A percentile compares a stretch with the other conserved stretches of the same genome.
Conservation (phyloP, 2,113 vertebrate genomes). For the Pedionomus torquatus region DNA sequence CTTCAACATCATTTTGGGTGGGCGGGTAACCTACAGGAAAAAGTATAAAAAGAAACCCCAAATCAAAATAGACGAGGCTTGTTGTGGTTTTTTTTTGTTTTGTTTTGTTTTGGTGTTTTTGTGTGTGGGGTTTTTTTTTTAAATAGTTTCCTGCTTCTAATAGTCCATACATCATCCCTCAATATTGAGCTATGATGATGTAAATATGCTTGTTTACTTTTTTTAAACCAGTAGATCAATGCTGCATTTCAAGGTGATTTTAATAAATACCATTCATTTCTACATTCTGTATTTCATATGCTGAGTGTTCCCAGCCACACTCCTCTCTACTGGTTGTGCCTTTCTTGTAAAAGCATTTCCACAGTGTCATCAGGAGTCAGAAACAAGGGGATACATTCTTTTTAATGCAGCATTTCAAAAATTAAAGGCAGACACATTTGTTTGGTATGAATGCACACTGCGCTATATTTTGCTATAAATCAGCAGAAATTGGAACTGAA, state of each 20-base stretch:
- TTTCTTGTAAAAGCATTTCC: background rate
- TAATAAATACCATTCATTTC: background rate
- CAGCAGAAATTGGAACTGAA: background rate
- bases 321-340: background rate
- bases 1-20: slow-evolving; percentile 82
- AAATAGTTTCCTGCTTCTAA: background rate
- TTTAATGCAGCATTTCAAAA: background rate
- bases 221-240: background rate
- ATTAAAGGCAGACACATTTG: background rate
- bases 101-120: too few relatives aligned
- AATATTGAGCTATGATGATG: background rate
- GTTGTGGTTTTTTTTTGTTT: too few relatives aligned
- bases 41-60: background rate
- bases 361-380: background rate
- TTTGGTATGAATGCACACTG: background rate
- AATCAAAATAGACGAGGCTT: background rate
- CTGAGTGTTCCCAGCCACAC: background rate
- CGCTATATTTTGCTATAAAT: background rate
- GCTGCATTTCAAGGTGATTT: background rate
- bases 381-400: background rate
- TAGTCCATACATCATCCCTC: background rate
- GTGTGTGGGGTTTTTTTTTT: too few relatives aligned
- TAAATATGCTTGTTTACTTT: background rate
- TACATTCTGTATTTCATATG: background rate
- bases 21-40: slow-evolving; percentile 79